phyloP scores from a whole-genome alignment of 2,113 vertebrate genomes.

The Toxotes jaculatrix region DNA sequence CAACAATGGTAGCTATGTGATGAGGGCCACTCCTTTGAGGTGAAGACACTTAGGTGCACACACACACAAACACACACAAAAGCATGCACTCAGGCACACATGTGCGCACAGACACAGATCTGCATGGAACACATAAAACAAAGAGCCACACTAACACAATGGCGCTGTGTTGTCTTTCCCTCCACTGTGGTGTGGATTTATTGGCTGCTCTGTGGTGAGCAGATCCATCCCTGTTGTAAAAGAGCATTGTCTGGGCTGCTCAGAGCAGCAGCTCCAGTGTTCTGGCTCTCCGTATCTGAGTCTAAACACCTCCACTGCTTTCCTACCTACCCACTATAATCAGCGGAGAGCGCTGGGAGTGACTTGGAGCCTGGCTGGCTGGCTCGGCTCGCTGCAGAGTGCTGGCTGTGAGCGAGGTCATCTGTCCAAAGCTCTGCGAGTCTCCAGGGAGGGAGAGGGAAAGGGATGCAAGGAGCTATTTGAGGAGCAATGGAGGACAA shows the following conservation, averaged over 20 bases:
- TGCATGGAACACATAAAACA: slow-evolving; percentile 49
- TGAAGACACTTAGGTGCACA: slow-evolving; percentile 43
- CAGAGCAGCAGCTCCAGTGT: slow-evolving; percentile 49
- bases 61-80: slow-evolving; percentile 31
- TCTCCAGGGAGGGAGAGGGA: slow-evolving; percentile 48
- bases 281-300: slow-evolving; percentile 43
- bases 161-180: slow-evolving; percentile 47
- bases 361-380: slow-evolving; percentile 68
- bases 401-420: slow-evolving; percentile 71
- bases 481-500: slow-evolving; percentile 41
- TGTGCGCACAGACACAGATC: slow-evolving; percentile 26
- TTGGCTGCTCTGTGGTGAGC: slow-evolving; percentile 54
- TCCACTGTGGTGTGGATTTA: slow-evolving; percentile 67
- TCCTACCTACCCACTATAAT: slow-evolving; percentile 66
- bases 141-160: slow-evolving; percentile 57
- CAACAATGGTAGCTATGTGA: slow-evolving; percentile 64
- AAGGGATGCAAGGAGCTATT: slow-evolving; percentile 44
- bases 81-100: slow-evolving; percentile 16
- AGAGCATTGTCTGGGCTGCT: slow-evolving; percentile 52
- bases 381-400: slow-evolving; percentile 59
- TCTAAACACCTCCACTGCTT: slow-evolving; percentile 59
- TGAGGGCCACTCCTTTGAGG: slow-evolving; percentile 61
- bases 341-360: slow-evolving; percentile 54
- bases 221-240: slow-evolving; percentile 61
- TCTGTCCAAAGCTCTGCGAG: slow-evolving; percentile 56